Conservation (phyloP, 2,888 invertebrate genomes). For the Lycocerus yunnanus region DNA sequence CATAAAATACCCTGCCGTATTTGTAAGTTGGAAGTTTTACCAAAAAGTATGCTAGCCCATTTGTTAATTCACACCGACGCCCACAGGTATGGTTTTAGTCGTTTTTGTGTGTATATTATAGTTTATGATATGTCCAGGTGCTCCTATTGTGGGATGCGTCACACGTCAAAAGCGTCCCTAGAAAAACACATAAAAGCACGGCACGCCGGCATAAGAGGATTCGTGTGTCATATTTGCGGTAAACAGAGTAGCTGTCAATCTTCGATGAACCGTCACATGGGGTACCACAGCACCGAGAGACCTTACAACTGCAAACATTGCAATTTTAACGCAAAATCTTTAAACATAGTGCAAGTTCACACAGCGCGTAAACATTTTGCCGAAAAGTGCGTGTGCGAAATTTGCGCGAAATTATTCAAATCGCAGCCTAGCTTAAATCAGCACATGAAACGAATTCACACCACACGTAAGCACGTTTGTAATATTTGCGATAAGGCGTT, state of each 20-base stretch:
- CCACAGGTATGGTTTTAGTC: conserved; percentile 36
- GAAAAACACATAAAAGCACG: conserved; percentile 38
- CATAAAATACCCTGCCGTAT: conserved; percentile 39
- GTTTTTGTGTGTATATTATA: background rate
- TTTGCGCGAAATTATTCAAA: conserved; percentile 40
- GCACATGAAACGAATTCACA: conserved; percentile 40
- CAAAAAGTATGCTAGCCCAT: conserved; percentile 41
- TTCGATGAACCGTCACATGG: conserved; percentile 40
- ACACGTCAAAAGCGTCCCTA: conserved; percentile 37
- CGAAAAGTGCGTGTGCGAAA: conserved; percentile 35
- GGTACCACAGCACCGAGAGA: conserved; percentile 35
- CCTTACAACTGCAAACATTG: conserved; percentile 37
- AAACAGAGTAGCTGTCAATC: conserved; percentile 41
- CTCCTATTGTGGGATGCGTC: conserved; percentile 32
- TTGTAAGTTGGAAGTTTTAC: conserved; percentile 37
- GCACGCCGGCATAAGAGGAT: conserved; percentile 36
- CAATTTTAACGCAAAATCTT: conserved; percentile 36
- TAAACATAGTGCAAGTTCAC: conserved; percentile 36
- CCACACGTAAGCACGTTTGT: conserved; percentile 34
- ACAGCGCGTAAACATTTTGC: conserved; percentile 35
- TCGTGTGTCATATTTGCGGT: conserved; percentile 40
- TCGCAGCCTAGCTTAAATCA: conserved; percentile 38
- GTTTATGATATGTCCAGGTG: conserved; percentile 33
- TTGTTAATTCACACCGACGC: conserved; percentile 40
- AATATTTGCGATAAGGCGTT: conserved; percentile 37